Evolutionary conservation across 2,888 invertebrate species (phyloP), one percentile per base, ranked within the genome.

Genomic region (Tiliacea citrago): DNA sequence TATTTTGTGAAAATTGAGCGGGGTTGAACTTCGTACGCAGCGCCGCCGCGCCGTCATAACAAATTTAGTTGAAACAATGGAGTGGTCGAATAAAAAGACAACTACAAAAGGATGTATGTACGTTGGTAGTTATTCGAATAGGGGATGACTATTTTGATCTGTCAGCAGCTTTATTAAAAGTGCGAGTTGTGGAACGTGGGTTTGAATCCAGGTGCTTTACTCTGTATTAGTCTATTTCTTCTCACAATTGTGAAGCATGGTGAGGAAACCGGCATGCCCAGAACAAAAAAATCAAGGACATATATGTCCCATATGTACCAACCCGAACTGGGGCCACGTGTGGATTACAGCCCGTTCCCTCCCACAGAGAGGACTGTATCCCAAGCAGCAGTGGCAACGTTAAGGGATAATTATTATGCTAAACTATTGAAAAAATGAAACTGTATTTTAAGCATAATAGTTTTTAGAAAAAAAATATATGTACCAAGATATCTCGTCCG

Each of bases 401-500:
- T n/a, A n/a, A 0, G n/a, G n/a, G n/a, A n/a, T n/a, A 12, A 12
- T 12, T 6, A 53, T 29, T 29, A 58, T 6, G 57, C 1, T 29
- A 58, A 10, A 2, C 12, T 2, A 53, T n/a, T n/a, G 21, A 58
- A 18, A 58, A 9, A 29, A 29, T 10, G 2, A 2, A 53, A n/a
- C 9, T 4, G 16, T 5, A 39, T 39, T 16, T 7, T 24, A 29
- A 16, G 29, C 18, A 10, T 58, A 10, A 29, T 58, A 1, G 29
- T 29, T 29, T 29, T 18, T 57, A 29, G n/a, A 9, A 13, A n/a
- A 39, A 42, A 45, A 2, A 16, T 24, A 2, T 29, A 4, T 42
- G 24, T 73, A 74, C 74, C 74, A 75, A 35, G 24, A 24, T 12
- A 47, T 70, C 66, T 9, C 16, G 0, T n/a, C 55, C n/a, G 18